These are phyloP conservation scores for Ips nitidus DNA, from an alignment of 1,140 invertebrate species.

Conservation along the genomic window DNA sequence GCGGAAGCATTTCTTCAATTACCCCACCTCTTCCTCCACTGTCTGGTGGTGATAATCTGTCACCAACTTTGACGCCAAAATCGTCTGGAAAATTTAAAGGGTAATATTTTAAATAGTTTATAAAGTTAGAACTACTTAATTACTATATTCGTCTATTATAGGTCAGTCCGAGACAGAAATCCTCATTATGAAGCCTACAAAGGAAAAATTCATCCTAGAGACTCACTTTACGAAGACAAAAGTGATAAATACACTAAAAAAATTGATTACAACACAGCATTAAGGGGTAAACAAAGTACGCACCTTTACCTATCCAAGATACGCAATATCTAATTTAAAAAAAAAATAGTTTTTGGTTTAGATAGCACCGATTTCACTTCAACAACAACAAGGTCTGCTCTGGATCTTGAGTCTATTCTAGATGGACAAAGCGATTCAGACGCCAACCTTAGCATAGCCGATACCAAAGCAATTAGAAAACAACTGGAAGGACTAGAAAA, in stretches of 20 bases:
- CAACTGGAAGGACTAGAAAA: constrained; percentile 84
- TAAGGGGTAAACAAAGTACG: constrained; percentile 52
- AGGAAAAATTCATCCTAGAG: constrained; percentile 45
- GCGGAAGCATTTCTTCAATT: constrained; percentile 69
- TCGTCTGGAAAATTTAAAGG: constrained; percentile 55
- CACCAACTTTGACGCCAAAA: constrained; percentile 53
- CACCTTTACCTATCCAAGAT: background rate
- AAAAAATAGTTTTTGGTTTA: constrained; percentile 63
- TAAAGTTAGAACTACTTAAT: background rate
- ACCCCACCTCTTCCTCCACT: constrained; percentile 76
- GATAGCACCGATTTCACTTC: constrained; percentile 76
- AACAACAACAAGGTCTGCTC: constrained; percentile 65
- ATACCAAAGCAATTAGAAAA: constrained; percentile 75
- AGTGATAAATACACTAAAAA: constrained; percentile 41
- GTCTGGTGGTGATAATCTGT: constrained; percentile 60
- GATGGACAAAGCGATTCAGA: constrained; percentile 70
- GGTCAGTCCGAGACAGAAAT: background rate
- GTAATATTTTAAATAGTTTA: constrained; percentile 38
- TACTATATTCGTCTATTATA: constrained; percentile 38
- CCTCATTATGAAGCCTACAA: constrained; percentile 38
- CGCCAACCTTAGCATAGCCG: constrained; percentile 74
- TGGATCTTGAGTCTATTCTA: constrained; percentile 80
- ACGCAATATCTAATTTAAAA: constrained; percentile 36
- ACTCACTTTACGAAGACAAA: constrained; percentile 34
- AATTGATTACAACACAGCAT: constrained; percentile 46